Evolutionary conservation across 2,797 vertebrate species (phyloP), one percentile per base, ranked within the genome.

Genomic region (Micrastur ruficollis): DNA sequence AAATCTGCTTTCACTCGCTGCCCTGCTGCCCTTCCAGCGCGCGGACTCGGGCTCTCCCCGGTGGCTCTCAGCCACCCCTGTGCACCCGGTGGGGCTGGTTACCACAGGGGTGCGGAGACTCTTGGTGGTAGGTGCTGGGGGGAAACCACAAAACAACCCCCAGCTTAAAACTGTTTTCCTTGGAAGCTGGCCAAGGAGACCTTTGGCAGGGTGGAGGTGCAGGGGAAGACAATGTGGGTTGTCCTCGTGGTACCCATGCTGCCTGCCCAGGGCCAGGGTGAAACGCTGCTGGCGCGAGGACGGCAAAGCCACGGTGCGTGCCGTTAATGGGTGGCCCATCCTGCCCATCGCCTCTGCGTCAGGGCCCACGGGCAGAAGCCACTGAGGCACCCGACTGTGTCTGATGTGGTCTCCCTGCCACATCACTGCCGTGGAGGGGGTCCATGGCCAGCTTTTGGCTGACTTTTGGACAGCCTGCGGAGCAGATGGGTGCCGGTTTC

Each of bases 41-140:
- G 0, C 0, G 4, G 46, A n/a, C 12, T 32, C 5, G 4, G 67
- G 16, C 36, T 49, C 56, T 49, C 32, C 40, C 34, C 53, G 55
- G 46, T 53, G 63, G 22, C 34, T 68, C 50, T 36, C n/a, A 11
- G 58, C 38, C 2, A 1, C 9, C 38, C 36, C 56, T 19, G 20
- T 31, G 38, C 3, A 7, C 17, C 14, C 14, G 6, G 14, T 3
- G 8, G 16, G 19, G 17, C 34, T 75, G 36, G 27, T 31, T 38
- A 32, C 31, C 1, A 1, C 26, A 16, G 52, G 15, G 34, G 9
- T 56, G 42, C 1, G 0, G 27, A 59, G 32, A 36, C 20, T 46
- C 29, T 55, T 10, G 8, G 19, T 26, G 14, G 38, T 20, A n/a
- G 32, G n/a, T 79, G 53, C 31, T 55, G 66, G 14, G 2, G 4